Percentiles rank a stretch among this genome's conserved stretches.
Conservation (phyloP, 2,113 vertebrate genomes). For the Pygoscelis antarcticus region DNA sequence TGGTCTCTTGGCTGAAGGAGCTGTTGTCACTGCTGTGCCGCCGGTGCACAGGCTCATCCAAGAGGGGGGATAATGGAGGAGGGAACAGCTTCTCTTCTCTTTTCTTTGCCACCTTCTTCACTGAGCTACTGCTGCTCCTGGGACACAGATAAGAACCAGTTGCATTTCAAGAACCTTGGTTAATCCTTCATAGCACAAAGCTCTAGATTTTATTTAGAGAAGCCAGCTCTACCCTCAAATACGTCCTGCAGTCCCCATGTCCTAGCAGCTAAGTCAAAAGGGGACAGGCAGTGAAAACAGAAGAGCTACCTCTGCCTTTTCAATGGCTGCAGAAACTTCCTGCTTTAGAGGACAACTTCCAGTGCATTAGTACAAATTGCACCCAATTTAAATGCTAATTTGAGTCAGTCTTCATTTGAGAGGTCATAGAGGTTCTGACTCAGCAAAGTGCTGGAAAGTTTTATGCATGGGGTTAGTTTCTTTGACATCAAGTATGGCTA, state of each 20-base stretch:
- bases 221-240: background rate
- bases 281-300: background rate
- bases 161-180: background rate
- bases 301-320: background rate
- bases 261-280: background rate
- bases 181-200: background rate
- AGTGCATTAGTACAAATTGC: slow-evolving; percentile 51
- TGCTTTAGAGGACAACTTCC: slow-evolving; percentile 46
- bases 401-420: slow-evolving; percentile 54
- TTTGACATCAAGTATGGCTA: slow-evolving; percentile 26
- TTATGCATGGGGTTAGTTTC: background rate
- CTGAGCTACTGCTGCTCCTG: slow-evolving; percentile 68
- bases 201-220: background rate
- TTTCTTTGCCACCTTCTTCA: slow-evolving; percentile 86
- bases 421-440: slow-evolving; percentile 43
- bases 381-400: slow-evolving; percentile 65
- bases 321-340: background rate
- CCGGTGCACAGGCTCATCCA: slow-evolving; percentile 82
- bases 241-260: background rate
- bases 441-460: slow-evolving; percentile 51
- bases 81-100: slow-evolving; percentile 91
- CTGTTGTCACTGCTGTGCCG: slow-evolving; percentile 76
- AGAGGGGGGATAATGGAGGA: slow-evolving; percentile 88
- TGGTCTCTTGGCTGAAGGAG: slow-evolving; percentile 82
- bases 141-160: background rate